These are phyloP conservation scores for Lipophrys pholis DNA, from an alignment of 2,113 vertebrate genomes.

Conservation along the genomic window DNA sequence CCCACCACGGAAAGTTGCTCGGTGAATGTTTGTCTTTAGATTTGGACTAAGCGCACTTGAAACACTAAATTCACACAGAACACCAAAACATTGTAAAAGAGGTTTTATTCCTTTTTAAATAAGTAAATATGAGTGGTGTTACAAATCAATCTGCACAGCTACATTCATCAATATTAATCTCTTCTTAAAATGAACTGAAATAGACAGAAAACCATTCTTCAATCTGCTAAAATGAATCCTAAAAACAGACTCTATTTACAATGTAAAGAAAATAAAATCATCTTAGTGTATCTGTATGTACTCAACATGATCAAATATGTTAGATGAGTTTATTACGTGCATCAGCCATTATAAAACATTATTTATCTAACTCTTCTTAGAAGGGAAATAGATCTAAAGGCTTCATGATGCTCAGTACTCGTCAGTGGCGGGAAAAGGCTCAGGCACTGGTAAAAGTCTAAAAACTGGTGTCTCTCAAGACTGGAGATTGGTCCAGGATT, in stretches of 20 bases:
- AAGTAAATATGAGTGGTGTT: slow-evolving; percentile 33
- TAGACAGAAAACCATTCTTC: slow-evolving; percentile 7
- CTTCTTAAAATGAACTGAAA: background rate
- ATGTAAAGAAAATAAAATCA: no score
- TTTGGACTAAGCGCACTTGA: no score
- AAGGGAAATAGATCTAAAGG: slow-evolving; percentile 1
- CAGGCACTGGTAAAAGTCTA: slow-evolving; percentile 36
- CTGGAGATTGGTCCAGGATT: slow-evolving; percentile 7
- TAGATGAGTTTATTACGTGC: background rate
- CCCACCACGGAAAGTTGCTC: no score
- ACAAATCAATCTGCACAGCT: slow-evolving; percentile 15
- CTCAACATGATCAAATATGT: background rate
- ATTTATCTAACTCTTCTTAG: slow-evolving; percentile 27
- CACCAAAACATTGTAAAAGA: slow-evolving; percentile 1
- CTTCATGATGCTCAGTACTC: slow-evolving; percentile 14
- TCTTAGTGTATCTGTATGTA: background rate
- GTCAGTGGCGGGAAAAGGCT: no score
- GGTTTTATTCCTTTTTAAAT: slow-evolving; percentile 58
- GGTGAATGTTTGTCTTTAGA: no score
- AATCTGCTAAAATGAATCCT: slow-evolving; percentile 14
- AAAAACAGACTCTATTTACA: slow-evolving; percentile 15
- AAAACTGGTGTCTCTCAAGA: slow-evolving; percentile 60
- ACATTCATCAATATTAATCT: background rate
- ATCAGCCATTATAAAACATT: slow-evolving; percentile 5
- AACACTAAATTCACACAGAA: no score